phyloP scores from a whole-genome alignment of 2,888 invertebrate species.

The Drosophila lacicola region DNA sequence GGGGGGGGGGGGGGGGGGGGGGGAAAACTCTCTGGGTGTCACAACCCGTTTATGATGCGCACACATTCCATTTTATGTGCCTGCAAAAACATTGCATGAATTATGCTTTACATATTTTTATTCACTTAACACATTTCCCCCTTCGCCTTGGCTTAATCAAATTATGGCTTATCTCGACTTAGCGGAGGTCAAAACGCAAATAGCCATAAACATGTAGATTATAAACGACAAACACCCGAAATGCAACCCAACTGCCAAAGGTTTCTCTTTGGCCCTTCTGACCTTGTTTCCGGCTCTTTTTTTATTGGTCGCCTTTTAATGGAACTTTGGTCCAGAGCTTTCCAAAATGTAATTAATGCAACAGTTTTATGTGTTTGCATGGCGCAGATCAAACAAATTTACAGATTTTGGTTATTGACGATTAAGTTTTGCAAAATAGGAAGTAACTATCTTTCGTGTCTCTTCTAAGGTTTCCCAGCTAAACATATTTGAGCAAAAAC shows the following conservation, averaged over 20 bases:
- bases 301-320: slow-evolving; percentile 59
- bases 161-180: slow-evolving; percentile 76
- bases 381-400: slow-evolving; percentile 20
- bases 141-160: slow-evolving; percentile 67
- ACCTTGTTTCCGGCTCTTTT: slow-evolving; percentile 64
- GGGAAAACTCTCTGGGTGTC: slow-evolving; percentile 9
- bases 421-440: background rate
- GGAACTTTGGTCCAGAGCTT: slow-evolving; percentile 34
- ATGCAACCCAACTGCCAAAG: slow-evolving; percentile 30
- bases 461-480: too few relatives aligned
- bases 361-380: slow-evolving; percentile 44
- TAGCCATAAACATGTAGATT: slow-evolving; percentile 79
- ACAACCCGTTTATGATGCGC: slow-evolving; percentile 60
- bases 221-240: slow-evolving; percentile 48
- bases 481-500: too few relatives aligned
- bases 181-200: slow-evolving; percentile 79
- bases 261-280: slow-evolving; percentile 36
- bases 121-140: slow-evolving; percentile 72
- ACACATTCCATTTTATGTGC: slow-evolving; percentile 59
- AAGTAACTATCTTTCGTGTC: too few relatives aligned
- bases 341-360: slow-evolving; percentile 64
- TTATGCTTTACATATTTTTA: slow-evolving; percentile 80
- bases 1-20: background rate
- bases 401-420: background rate
- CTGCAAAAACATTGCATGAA: slow-evolving; percentile 63